Base-by-base conservation (phyloP, 1,140 invertebrate species). In the Apis laboriosa region DNA sequence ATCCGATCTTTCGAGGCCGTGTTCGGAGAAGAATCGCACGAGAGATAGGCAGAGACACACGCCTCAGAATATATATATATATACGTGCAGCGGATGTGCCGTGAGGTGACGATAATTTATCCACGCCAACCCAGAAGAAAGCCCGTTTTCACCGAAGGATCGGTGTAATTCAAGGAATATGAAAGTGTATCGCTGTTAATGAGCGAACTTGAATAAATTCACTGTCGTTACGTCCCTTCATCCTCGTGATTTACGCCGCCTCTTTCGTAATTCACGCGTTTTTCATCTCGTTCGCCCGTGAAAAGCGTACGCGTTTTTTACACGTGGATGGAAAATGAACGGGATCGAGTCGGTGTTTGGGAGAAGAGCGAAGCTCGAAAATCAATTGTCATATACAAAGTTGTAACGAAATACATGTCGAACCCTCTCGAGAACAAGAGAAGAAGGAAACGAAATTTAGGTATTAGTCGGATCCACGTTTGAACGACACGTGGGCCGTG, bases 401-500 rank as follows among this genome's bases (percentile, higher is more conserved):
- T 34, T 34, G 28, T 34, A 34, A 24, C 24, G 24, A 24, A 34
- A 34, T 34, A 34, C 2, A 34, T 34, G 28, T 2, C 28, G 28
- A 28, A 28, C 2, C 2, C 34, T 2, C 34, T 34, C 2, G 34
- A 34, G 34, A 34, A 34, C 3, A 63, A 15, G 61, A 9, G 55
- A 7, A 17, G 55, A 53, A 28, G 13, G 19, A 28, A 58, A 75
- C 84, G 80, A 64, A 55, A 24, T 24, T 61, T 78, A 53, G 2
- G 80, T 83, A 77, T 77, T 66, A 70, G 71, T 55, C 60, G 64
- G 71, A 43, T 28, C 21, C 66, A 51, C 13, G 71, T 86, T 86
- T 86, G 7, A 43, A 78, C 66, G 85, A 86, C 63, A 91, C 90
- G 88, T 80, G 90, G 86, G 86, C 86, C 85, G 89, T 92, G 92